Conservation (phyloP, 2,797 vertebrate species). For the Scolopax bukidnonensis region DNA sequence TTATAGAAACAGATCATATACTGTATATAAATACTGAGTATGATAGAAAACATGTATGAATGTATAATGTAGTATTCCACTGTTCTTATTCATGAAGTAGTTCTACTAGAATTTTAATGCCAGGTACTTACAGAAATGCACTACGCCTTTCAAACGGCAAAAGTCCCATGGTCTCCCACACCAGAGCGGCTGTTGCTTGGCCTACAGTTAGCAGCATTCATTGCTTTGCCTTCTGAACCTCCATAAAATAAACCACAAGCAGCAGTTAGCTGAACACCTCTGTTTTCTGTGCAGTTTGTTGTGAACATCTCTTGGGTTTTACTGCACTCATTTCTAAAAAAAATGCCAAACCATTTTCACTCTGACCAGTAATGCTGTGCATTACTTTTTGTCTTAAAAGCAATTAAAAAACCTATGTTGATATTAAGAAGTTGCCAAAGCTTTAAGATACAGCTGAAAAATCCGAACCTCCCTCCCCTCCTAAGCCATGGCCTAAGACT, state of each 20-base stretch:
- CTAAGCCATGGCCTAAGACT: neutral
- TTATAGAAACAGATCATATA: slow-evolving; percentile 76
- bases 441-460: neutral
- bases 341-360: neutral
- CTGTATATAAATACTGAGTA: slow-evolving; percentile 73
- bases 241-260: slow-evolving; percentile 68
- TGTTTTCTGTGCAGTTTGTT: neutral
- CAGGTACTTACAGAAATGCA: slow-evolving; percentile 76
- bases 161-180: slow-evolving; percentile 8
- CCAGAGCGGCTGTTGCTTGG: slow-evolving; percentile 15
- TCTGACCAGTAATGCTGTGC: neutral
- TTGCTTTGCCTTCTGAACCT: slow-evolving; percentile 49
- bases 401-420: neutral
- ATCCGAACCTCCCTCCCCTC: neutral
- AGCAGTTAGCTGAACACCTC: neutral
- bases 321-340: neutral
- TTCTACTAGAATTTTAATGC: slow-evolving; percentile 60
- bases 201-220: slow-evolving; percentile 21
- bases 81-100: slow-evolving; percentile 65
- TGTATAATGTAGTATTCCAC: slow-evolving; percentile 71
- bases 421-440: neutral
- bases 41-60: slow-evolving; percentile 72
- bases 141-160: slow-evolving; percentile 29
- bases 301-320: neutral
- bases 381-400: neutral